Conservation (phyloP, 1,140 invertebrate species). For the Coenobita brevimanus region DNA sequence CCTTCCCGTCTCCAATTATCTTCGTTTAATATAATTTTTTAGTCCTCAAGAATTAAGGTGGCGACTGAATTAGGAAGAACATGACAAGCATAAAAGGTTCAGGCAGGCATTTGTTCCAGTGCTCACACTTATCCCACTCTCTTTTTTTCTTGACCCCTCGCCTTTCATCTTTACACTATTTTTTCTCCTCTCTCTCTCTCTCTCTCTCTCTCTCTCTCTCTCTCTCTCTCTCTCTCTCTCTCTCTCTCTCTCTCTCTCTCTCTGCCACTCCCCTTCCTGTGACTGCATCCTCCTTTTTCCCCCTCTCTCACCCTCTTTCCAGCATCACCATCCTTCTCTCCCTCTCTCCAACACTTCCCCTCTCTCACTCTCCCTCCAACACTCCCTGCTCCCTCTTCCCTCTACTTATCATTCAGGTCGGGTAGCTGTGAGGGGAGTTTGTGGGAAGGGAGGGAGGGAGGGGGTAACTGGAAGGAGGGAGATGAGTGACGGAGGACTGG, state of each 20-base stretch:
- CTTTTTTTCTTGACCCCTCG: conserved; percentile 63
- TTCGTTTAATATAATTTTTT: neutral
- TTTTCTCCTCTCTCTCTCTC: neutral
- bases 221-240: conserved; percentile 52
- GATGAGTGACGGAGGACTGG: no score
- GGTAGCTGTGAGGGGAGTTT: neutral
- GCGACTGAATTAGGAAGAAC: no score
- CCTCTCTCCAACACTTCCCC: neutral
- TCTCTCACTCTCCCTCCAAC: neutral
- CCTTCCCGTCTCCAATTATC: neutral
- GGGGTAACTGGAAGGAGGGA: no score
- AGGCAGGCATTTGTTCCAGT: no score
- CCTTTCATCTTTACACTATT: neutral
- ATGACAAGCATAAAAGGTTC: no score
- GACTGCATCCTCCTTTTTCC: neutral
- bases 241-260: neutral
- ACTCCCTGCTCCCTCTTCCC: neutral
- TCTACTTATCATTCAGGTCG: no score
- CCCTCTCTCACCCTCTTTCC: neutral
- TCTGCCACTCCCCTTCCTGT: neutral
- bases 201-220: neutral
- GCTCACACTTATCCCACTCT: neutral
- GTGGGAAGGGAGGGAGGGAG: neutral
- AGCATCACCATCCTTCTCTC: neutral
- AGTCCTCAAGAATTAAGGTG: no score